Evolutionary conservation across 1,140 invertebrate species (phyloP).

Genomic region (Homarus americanus): DNA sequence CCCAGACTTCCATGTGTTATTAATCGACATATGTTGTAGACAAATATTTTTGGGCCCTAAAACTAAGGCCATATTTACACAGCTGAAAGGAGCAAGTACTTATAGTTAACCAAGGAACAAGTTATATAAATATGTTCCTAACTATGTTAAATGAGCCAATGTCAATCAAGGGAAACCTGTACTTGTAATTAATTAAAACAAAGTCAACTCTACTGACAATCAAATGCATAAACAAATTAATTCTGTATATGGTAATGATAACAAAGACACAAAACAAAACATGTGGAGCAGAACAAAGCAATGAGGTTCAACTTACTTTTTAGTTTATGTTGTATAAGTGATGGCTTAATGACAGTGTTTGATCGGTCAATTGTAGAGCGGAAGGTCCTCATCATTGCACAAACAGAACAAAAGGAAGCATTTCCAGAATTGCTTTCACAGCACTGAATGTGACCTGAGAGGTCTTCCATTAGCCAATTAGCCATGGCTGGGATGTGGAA

Average conservation of each 20-base stretch:
- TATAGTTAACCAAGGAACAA: too few species aligned
- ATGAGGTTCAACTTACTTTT: constrained; percentile 82
- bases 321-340: constrained; percentile 81
- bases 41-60: too few species aligned
- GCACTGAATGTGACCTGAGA: constrained; percentile 82
- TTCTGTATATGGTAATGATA: neutral
- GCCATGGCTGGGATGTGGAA: constrained; percentile 93
- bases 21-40: too few species aligned
- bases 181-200: neutral
- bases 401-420: constrained; percentile 86
- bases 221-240: neutral
- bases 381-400: constrained; percentile 89
- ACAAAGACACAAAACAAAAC: neutral
- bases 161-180: too few species aligned
- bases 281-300: neutral
- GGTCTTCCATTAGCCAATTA: constrained; percentile 90
- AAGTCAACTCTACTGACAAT: neutral
- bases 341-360: constrained; percentile 85
- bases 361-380: constrained; percentile 83
- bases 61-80: too few species aligned
- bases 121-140: too few species aligned
- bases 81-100: too few species aligned
- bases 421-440: constrained; percentile 80
- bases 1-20: too few species aligned
- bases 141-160: too few species aligned